Percentiles rank a stretch among this genome's conserved stretches.
phyloP scores from a whole-genome alignment of 2,113 vertebrate species.

The Otolemur garnettii region DNA sequence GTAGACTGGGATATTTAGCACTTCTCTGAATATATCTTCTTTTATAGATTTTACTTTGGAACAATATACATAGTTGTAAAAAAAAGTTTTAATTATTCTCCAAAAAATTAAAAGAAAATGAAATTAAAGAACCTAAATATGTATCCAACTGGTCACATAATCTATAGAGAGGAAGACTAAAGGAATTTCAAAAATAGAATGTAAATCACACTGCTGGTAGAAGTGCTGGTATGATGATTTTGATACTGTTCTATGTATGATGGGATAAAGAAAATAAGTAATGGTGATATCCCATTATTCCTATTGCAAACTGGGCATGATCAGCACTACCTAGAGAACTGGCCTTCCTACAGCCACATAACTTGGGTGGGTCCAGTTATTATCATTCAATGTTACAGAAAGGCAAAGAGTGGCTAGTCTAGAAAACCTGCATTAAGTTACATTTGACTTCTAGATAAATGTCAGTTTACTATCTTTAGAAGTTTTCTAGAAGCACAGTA shows the following conservation, averaged over 20 bases:
- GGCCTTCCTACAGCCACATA: conserved; percentile 55
- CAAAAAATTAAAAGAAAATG: conserved; percentile 70
- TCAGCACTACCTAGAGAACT: conserved; percentile 65
- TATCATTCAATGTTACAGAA: conserved; percentile 60
- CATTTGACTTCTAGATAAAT: conserved; percentile 60
- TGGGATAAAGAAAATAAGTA: conserved; percentile 62
- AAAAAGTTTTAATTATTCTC: conserved; percentile 24
- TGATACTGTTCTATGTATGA: not conserved
- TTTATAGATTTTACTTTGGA: conserved; percentile 63
- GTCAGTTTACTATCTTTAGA: conserved; percentile 24
- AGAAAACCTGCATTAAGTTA: conserved; percentile 45
- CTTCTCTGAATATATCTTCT: conserved; percentile 31
- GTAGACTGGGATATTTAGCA: not conserved
- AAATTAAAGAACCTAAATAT: conserved; percentile 71
- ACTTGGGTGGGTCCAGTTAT: conserved; percentile 44
- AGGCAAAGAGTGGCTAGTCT: not conserved
- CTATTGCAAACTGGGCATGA: conserved; percentile 62
- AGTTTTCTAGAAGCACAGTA: conserved; percentile 42
- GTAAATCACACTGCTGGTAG: not conserved
- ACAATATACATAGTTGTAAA: conserved; percentile 17
- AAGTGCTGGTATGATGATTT: conserved; percentile 40
- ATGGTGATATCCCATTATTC: conserved; percentile 59
- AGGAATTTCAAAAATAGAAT: conserved; percentile 71
- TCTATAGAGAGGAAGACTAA: conserved; percentile 12
- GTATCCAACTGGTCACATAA: conserved; percentile 66